Evolutionary conservation across 1,140 invertebrate species (phyloP).

Genomic region (Drosophila watanabei): DNA sequence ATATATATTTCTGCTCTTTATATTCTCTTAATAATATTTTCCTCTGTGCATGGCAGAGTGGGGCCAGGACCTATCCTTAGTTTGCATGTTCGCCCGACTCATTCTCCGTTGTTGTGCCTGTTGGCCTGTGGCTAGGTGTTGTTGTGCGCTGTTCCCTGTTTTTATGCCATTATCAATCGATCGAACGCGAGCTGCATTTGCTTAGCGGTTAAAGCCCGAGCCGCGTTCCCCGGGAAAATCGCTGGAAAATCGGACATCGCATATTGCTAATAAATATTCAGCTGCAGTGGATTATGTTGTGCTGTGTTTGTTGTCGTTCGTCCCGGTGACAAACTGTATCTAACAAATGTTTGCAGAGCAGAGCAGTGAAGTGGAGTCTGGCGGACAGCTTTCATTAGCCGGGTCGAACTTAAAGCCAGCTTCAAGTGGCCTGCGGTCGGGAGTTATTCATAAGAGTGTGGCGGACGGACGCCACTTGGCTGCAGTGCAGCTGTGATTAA

Average conservation of each 20-base stretch:
- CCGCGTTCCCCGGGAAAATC: slow-evolving; percentile 28
- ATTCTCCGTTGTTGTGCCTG: slow-evolving; percentile 33
- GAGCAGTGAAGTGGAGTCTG: slow-evolving; percentile 2
- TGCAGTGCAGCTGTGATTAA: slow-evolving; percentile 69
- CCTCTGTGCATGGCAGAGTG: slow-evolving; percentile 4
- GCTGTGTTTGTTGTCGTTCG: slow-evolving; percentile 23
- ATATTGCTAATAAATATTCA: slow-evolving; percentile 82
- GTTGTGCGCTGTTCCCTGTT: slow-evolving; percentile 48
- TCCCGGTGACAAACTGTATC: slow-evolving; percentile 37
- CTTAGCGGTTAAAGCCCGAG: slow-evolving; percentile 61
- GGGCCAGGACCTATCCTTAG: slow-evolving; percentile 30
- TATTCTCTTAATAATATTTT: neutral
- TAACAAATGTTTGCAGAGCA: slow-evolving; percentile 22
- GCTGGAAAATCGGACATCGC: slow-evolving; percentile 40
- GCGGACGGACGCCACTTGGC: slow-evolving; percentile 12
- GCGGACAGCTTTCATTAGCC: slow-evolving; percentile 37
- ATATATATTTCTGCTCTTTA: neutral
- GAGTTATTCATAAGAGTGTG: slow-evolving; percentile 47
- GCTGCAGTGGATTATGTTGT: slow-evolving; percentile 62
- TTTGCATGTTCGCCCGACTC: slow-evolving; percentile 38
- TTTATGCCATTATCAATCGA: slow-evolving; percentile 79
- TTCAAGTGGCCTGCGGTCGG: slow-evolving; percentile 30
- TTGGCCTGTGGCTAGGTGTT: slow-evolving; percentile 61
- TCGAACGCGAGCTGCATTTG: slow-evolving; percentile 82
- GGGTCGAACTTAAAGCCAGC: slow-evolving; percentile 36